These are phyloP conservation scores for Nesogale talazaci DNA, from an alignment of 2,113 vertebrate species.

Conservation along the genomic window DNA sequence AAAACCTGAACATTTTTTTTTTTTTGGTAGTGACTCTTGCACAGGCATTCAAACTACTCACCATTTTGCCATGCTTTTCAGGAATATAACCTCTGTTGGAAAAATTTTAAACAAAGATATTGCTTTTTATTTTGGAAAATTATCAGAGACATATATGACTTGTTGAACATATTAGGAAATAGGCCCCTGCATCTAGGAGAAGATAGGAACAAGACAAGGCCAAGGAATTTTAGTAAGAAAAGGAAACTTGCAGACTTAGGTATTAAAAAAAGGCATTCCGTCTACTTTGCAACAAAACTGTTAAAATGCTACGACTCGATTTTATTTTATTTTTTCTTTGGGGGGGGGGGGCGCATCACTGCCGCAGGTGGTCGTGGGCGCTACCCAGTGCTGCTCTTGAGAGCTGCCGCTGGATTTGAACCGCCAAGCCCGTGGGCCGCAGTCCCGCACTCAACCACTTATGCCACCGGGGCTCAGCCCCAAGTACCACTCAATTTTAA, in stretches of 20 bases:
- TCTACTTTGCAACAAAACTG: slow-evolving; percentile 54
- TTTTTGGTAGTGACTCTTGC: slow-evolving; percentile 43
- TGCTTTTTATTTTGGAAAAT: slow-evolving; percentile 59
- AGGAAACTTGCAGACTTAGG: slow-evolving; percentile 48
- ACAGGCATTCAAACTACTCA: slow-evolving; percentile 23
- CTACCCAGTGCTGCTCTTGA: too few species aligned
- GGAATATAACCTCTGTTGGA: too few species aligned
- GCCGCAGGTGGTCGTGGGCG: too few species aligned
- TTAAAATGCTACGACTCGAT: slow-evolving; percentile 62
- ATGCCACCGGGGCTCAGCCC: too few species aligned
- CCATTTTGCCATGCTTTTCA: slow-evolving; percentile 30
- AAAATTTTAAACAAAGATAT: neutral
- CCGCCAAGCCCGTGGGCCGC: too few species aligned
- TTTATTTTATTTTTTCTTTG: too few species aligned
- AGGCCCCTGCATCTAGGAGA: slow-evolving; percentile 55
- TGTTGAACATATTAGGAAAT: slow-evolving; percentile 35
- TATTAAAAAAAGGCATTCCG: slow-evolving; percentile 62
- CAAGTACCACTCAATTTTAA: slow-evolving; percentile 74
- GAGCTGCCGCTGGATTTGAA: too few species aligned
- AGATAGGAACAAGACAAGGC: slow-evolving; percentile 1
- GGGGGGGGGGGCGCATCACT: too few species aligned
- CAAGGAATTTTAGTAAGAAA: slow-evolving; percentile 26
- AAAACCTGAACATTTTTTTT: neutral
- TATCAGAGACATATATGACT: slow-evolving; percentile 54
- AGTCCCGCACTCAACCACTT: too few species aligned